Percentiles rank a stretch among this genome's conserved stretches.
phyloP scores from a whole-genome alignment of 2,113 vertebrate genomes.

The Odocoileus hemionus region DNA sequence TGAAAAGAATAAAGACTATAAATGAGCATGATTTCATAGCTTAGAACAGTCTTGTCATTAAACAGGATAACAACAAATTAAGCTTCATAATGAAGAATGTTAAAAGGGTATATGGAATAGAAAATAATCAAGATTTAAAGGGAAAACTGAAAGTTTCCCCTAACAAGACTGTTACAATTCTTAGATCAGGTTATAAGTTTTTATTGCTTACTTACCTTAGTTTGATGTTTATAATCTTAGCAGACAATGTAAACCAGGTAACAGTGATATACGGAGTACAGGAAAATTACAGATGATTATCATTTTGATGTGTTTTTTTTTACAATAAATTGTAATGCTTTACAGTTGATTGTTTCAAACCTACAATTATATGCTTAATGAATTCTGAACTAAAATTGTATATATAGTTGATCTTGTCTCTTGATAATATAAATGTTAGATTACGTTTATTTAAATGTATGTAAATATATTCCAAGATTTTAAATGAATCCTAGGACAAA shows the following conservation, averaged over 20 bases:
- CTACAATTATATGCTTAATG: neutral
- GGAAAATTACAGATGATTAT: neutral
- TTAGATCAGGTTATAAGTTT: neutral
- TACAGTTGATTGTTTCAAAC: neutral
- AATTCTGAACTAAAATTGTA: neutral
- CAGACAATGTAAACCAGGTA: neutral
- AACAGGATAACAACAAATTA: neutral
- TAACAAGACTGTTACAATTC: neutral
- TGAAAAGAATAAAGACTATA: neutral
- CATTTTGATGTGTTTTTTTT: neutral
- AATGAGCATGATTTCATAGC: neutral
- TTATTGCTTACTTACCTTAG: neutral
- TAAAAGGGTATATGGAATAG: neutral
- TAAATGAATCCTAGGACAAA: neutral
- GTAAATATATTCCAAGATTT: neutral
- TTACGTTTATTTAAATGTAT: neutral
- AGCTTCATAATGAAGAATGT: neutral
- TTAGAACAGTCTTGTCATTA: neutral
- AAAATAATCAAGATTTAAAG: neutral
- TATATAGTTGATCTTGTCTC: neutral
- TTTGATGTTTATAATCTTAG: neutral
- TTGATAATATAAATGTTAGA: neutral
- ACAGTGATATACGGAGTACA: neutral
- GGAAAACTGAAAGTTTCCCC: neutral
- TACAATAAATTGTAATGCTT: neutral